Base-by-base conservation (phyloP, 1,140 invertebrate genomes). In the Tyrophagus putrescentiae region DNA sequence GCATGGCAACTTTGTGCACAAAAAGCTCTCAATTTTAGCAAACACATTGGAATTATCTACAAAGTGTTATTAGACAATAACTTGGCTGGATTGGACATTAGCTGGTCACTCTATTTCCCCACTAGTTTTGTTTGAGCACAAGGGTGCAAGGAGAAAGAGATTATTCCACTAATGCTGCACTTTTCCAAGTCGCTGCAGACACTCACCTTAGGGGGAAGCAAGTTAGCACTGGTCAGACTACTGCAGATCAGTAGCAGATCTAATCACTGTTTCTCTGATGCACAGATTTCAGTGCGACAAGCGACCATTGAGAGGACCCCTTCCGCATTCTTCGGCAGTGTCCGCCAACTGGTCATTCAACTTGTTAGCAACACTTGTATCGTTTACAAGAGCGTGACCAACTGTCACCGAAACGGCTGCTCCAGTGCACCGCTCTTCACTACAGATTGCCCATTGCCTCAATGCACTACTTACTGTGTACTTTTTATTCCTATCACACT, bases 291-390 rank as follows among this genome's bases (percentile, higher is more conserved):
- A 39, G 21, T 13, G 13, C 36, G 36, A 21, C 36, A 13, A 39
- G 36, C 13, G 21, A 39, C 13, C 13, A 39, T 13, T 21, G 36
- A 13, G 13, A 39, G 36, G 21, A 21, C 23, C 45, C 45, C 45
- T 48, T 48, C 45, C 45, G 45, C 45, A 48, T 48, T 48, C 45
- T 48, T 48, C 7, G 18, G 31, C 45, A 21, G 21, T 7, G 45
- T 21, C n/a, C n/a, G n/a, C n/a, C n/a, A n/a, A 48, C 45, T 48
- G 45, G 45, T 48, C 45, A 48, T 48, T 48, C 45, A 48, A 48
- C 45, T 48, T 48, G 21, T n/a, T n/a, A n/a, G n/a, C n/a, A n/a
- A n/a, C 21, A 48, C 7, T 7, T 29, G 45, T 25, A 21, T 7
- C 45, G 18, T 48, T 18, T 13, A 21, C 21, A 48, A 13, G 18